These are phyloP conservation scores for Noctua fimbriata DNA, from an alignment of 2,888 invertebrate genomes.

Conservation along the genomic window DNA sequence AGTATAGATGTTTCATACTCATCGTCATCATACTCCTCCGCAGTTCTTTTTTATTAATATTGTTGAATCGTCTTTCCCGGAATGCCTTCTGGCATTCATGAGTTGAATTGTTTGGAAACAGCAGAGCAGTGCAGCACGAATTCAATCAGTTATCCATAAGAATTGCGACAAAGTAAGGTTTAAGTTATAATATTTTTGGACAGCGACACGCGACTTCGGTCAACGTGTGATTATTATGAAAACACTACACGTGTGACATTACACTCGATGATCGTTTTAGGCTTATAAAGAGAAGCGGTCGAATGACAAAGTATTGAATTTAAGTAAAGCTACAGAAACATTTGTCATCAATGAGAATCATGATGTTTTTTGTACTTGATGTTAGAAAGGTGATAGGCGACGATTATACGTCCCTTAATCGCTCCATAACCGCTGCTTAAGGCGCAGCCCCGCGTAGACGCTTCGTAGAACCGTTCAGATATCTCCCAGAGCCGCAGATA, in stretches of 20 bases:
- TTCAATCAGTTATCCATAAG: not conserved
- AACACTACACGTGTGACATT: not conserved
- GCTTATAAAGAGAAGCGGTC: constrained; percentile 1
- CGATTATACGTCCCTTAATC: not conserved
- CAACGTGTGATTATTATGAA: constrained; percentile 34
- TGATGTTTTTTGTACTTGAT: not conserved
- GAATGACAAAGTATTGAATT: constrained; percentile 17
- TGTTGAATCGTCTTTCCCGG: not conserved
- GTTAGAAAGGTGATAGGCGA: not conserved
- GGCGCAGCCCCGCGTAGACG: not conserved
- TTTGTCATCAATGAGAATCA: not conserved
- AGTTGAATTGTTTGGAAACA: not conserved
- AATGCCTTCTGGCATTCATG: not conserved
- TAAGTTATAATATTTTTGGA: constrained; percentile 17
- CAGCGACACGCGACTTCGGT: constrained; percentile 17
- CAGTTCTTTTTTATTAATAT: not conserved
- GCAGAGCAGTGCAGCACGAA: not conserved
- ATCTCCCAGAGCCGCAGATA: not conserved
- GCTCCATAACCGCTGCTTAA: too few species aligned
- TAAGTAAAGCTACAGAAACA: not conserved
- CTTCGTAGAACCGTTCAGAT: not conserved
- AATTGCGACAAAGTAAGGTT: not conserved
- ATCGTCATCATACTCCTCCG: not conserved
- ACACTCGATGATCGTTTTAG: not conserved
- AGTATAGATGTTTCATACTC: not conserved